A percentile compares a stretch with the other conserved stretches of the same genome.
Conservation (phyloP, 2,888 invertebrate genomes). For the Drosophila subquinaria region DNA sequence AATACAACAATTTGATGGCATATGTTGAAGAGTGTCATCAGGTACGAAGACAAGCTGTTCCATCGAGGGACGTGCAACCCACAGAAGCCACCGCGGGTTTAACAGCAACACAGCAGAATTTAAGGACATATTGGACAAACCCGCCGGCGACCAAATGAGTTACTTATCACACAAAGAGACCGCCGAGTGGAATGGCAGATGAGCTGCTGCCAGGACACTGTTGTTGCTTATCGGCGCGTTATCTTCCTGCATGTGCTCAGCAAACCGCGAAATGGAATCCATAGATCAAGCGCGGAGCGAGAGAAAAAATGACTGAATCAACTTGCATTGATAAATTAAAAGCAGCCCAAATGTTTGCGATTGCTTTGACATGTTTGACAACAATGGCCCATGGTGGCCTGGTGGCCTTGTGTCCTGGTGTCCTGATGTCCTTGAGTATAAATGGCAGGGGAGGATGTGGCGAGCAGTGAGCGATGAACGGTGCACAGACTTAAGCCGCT, state of each 20-base stretch:
- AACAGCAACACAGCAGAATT: slow-evolving; percentile 10
- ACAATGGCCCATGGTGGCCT: slow-evolving; percentile 61
- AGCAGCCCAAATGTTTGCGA: slow-evolving; percentile 78
- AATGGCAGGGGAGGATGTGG: slow-evolving; percentile 7
- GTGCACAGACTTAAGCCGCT: slow-evolving; percentile 71
- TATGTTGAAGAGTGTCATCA: slow-evolving; percentile 49
- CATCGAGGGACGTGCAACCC: slow-evolving; percentile 25
- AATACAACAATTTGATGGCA: slow-evolving; percentile 41
- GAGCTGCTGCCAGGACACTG: slow-evolving; percentile 48
- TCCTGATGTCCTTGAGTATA: neutral
- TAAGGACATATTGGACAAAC: slow-evolving; percentile 34
- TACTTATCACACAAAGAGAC: slow-evolving; percentile 53
- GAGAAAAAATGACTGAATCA: slow-evolving; percentile 52
- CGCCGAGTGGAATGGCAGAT: slow-evolving; percentile 36
- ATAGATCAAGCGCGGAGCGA: slow-evolving; percentile 64
- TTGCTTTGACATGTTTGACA: slow-evolving; percentile 83
- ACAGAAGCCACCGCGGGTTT: slow-evolving; percentile 51
- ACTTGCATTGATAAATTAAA: slow-evolving; percentile 79
- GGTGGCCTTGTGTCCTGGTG: slow-evolving; percentile 1
- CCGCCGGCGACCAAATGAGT: slow-evolving; percentile 47
- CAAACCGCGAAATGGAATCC: slow-evolving; percentile 79
- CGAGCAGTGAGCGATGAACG: neutral
- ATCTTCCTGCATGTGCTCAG: slow-evolving; percentile 72
- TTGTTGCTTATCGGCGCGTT: slow-evolving; percentile 64
- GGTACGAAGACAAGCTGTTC: slow-evolving; percentile 28